Percentiles rank a stretch among this genome's conserved stretches.
phyloP scores from a whole-genome alignment of 2,888 invertebrate species.

The Lycaena phlaeas region DNA sequence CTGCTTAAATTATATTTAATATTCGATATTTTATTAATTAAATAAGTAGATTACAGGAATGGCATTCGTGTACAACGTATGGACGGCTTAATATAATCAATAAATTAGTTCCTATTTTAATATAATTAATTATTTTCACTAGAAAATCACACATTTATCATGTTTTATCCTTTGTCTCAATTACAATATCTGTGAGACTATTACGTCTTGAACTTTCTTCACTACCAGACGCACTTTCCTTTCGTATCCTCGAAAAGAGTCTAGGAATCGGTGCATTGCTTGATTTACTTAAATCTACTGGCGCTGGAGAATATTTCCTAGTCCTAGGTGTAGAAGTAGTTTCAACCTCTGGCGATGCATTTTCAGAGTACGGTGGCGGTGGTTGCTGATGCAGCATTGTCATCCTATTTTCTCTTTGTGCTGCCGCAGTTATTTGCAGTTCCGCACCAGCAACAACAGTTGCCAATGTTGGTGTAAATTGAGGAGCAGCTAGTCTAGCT shows the following conservation, averaged over 20 bases:
- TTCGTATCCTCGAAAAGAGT: constrained; percentile 55
- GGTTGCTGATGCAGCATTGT: constrained; percentile 55
- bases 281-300: constrained; percentile 41
- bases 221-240: constrained; percentile 39
- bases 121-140: constrained; percentile 34
- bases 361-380: constrained; percentile 59
- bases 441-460: constrained; percentile 63
- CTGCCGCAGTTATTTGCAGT: constrained; percentile 53
- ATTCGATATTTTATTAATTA: constrained; percentile 1
- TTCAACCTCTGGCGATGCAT: constrained; percentile 25
- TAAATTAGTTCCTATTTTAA: constrained; percentile 34
- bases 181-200: constrained; percentile 64
- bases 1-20: constrained; percentile 1
- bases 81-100: constrained; percentile 17
- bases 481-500: constrained; percentile 51
- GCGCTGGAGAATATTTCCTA: constrained; percentile 59
- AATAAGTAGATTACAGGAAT: constrained; percentile 12
- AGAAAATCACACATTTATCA: constrained; percentile 38
- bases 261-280: constrained; percentile 53
- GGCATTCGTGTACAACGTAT: constrained; percentile 10
- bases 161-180: constrained; percentile 65
- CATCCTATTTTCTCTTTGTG: constrained; percentile 60
- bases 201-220: constrained; percentile 48
- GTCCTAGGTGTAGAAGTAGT: constrained; percentile 34
- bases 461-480: constrained; percentile 59